Evolutionary conservation across 2,888 invertebrate species (phyloP).

Genomic region (Linnaemya tessellans): DNA sequence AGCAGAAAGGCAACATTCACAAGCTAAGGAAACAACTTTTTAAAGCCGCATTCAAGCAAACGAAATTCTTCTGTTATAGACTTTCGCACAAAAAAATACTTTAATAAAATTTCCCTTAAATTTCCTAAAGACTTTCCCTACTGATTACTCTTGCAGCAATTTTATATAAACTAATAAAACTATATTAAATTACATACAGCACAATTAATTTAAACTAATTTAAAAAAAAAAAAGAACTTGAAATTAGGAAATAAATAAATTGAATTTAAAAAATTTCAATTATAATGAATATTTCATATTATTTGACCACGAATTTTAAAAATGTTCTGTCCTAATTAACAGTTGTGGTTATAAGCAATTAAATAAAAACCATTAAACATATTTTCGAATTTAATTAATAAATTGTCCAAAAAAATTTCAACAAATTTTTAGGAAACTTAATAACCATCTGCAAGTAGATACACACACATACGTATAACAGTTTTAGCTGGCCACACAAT

Average conservation of each 20-base stretch:
- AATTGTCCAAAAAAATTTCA: constrained; percentile 10
- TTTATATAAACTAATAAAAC: constrained; percentile 21
- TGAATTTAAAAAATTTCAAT: constrained; percentile 8
- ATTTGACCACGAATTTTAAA: constrained; percentile 22
- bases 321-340: constrained; percentile 48
- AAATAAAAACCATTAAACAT: constrained; percentile 48
- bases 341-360: constrained; percentile 45
- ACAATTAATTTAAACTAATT: constrained; percentile 35
- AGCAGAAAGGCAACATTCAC: too few species aligned
- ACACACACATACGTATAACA: neutral
- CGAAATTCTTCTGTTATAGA: too few species aligned
- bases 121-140: neutral
- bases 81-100: too few species aligned
- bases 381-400: constrained; percentile 57
- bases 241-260: constrained; percentile 49
- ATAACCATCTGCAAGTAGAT: neutral
- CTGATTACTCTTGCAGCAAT: neutral
- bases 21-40: too few species aligned
- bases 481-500: neutral
- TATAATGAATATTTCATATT: constrained; percentile 27
- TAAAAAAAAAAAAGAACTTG: constrained; percentile 10
- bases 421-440: neutral
- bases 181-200: constrained; percentile 25
- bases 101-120: neutral
- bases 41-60: too few species aligned